phyloP scores from a whole-genome alignment of 2,888 invertebrate species.

The Notodonta ziczac region DNA sequence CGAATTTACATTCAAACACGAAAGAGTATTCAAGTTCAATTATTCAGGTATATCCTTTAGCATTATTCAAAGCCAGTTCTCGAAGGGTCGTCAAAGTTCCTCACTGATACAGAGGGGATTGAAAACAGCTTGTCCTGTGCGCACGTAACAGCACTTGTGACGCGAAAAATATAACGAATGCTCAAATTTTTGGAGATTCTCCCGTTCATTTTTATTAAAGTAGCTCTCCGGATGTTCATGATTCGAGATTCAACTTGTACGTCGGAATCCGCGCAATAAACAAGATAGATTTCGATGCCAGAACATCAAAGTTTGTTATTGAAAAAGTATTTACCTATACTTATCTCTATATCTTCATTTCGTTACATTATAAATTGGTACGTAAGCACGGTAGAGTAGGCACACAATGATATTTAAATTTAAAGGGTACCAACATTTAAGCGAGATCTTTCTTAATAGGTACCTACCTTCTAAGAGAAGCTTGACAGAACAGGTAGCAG shows the following conservation, averaged over 20 bases:
- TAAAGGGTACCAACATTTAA: no score
- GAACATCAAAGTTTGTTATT: background rate
- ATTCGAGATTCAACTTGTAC: conserved; percentile 17
- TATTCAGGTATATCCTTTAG: conserved; percentile 30
- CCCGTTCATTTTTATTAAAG: conserved; percentile 47
- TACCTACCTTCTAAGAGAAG: no score
- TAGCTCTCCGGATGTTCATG: conserved; percentile 35
- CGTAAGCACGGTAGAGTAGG: no score
- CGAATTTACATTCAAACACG: background rate
- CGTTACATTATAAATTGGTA: no score
- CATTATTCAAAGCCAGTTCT: conserved; percentile 26
- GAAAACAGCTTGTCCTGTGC: conserved; percentile 45
- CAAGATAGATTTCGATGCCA: background rate
- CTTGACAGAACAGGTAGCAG: no score
- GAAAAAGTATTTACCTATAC: no score
- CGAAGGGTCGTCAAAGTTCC: conserved; percentile 29
- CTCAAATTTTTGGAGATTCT: conserved; percentile 50
- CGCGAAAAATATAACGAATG: conserved; percentile 53
- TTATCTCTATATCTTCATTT: no score
- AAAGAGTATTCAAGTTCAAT: conserved; percentile 25
- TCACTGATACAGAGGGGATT: conserved; percentile 35
- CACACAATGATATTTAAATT: no score
- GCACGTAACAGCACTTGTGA: conserved; percentile 44
- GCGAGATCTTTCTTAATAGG: no score
- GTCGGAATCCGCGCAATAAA: conserved; percentile 5